Evolutionary conservation across 1,140 invertebrate species (phyloP).

Genomic region (Tyrophagus putrescentiae): DNA sequence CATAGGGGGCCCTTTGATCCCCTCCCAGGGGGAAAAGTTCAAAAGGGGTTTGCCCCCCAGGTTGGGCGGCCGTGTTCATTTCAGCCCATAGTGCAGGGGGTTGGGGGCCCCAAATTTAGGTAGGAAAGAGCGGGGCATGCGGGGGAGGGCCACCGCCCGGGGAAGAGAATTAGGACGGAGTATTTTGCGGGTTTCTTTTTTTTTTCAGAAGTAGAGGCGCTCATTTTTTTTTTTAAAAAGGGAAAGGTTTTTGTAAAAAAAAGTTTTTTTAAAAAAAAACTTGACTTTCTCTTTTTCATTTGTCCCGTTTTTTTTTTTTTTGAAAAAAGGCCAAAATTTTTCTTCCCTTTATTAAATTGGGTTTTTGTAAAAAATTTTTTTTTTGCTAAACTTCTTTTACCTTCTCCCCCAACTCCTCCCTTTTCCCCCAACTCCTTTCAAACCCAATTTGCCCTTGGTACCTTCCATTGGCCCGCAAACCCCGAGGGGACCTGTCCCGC

Average conservation of each 20-base stretch:
- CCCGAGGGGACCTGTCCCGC: constrained; percentile 12
- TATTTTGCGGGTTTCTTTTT: too few relatives aligned
- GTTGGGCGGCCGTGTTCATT: constrained; percentile 52
- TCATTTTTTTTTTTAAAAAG: too few relatives aligned
- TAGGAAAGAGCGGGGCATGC: constrained; percentile 24
- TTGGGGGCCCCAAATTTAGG: constrained; percentile 49
- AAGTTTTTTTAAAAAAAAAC: too few relatives aligned
- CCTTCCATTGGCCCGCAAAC: constrained; percentile 3
- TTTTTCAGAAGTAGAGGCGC: too few relatives aligned
- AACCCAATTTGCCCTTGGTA: background rate
- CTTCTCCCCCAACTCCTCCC: background rate
- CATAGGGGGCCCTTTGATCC: constrained; percentile 60
- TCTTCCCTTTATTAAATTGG: background rate
- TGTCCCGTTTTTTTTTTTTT: constrained; percentile 16
- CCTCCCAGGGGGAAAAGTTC: constrained; percentile 56
- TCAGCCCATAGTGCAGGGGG: constrained; percentile 62
- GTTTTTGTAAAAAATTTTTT: background rate
- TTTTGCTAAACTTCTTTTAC: constrained; percentile 5
- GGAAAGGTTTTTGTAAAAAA: too few relatives aligned
- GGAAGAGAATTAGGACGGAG: constrained; percentile 3
- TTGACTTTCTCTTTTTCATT: too few relatives aligned
- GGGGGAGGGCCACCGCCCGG: constrained; percentile 18
- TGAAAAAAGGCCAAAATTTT: too few relatives aligned
- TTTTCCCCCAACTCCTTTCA: constrained; percentile 6
- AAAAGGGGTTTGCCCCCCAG: constrained; percentile 55